Evolutionary conservation across 2,888 invertebrate species (phyloP), one percentile per base, ranked within the genome.

Genomic region (Dolichopus griseipennis): DNA sequence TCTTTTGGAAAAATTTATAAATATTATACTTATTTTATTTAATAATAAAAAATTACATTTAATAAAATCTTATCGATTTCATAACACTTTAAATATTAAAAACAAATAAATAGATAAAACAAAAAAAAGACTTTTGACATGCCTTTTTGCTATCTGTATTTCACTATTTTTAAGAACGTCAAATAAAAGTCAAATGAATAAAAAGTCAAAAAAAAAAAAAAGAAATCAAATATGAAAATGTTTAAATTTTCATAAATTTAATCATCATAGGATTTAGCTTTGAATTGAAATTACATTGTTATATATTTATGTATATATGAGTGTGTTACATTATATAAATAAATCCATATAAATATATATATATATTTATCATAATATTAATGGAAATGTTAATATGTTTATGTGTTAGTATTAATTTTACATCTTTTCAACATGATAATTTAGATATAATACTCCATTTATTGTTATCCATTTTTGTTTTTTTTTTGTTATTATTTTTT

Each of bases 251-350:
- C 52, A 52, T 52, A 52, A 52, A 52, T 52, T 52, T 52, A 52
- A 52, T 52, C 52, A 52, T 18, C 52, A n/a, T 52, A 52, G 52
- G 52, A 52, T 52, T 52, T 52, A 52, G 52, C 52, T 52, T 52
- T 52, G 15, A 52, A 52, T 52, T 52, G 6, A 18, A 52, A 52
- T 15, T 41, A 2, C 41, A 9, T 27, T 27, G 2, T 27, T 27
- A 27, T 27, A 27, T 27, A 27, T 27, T 37, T 52, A 52, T 52
- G 6, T 52, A 41, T 9, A 27, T 5, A 27, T n/a, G n/a, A n/a
- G n/a, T n/a, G n/a, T n/a, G n/a, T n/a, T n/a, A n/a, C n/a, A n/a
- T n/a, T n/a, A 43, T 43, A 43, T 43, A 43, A 9, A 43, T 15
- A 52, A 18, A 52, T 52, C 9, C 18, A 52, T 52, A 52, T 18